Evolutionary conservation across 2,113 vertebrate genomes (phyloP).

Genomic region (Phalacrocorax aristotelis): DNA sequence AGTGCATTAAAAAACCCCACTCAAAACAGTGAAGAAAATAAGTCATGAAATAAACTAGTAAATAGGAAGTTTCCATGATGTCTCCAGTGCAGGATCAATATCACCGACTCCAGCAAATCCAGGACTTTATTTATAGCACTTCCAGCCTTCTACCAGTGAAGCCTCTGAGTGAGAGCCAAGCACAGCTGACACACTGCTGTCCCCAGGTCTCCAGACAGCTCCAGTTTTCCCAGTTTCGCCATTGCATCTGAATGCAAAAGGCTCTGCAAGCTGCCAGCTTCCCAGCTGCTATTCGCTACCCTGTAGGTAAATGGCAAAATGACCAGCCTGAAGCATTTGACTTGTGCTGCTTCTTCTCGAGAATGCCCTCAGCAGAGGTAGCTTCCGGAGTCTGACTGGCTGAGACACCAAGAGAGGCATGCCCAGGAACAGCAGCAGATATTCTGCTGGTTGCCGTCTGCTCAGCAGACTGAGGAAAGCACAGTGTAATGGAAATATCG

Average conservation of each 20-base stretch:
- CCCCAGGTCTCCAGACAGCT: not conserved
- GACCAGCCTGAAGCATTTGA: not conserved
- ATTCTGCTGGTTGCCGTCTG: not conserved
- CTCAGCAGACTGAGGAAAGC: not conserved
- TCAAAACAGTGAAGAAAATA: not conserved
- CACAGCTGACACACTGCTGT: not conserved
- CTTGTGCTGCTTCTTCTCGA: rapidly evolving
- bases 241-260: not conserved
- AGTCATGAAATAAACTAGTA: not conserved
- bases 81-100: conserved; percentile 33
- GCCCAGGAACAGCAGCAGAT: not conserved
- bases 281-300: not conserved
- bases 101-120: not conserved
- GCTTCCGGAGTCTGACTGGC: not conserved
- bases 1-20: conserved; percentile 13
- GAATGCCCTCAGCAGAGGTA: not conserved
- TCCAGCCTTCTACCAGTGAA: not conserved
- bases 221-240: not conserved
- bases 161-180: not conserved
- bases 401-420: not conserved
- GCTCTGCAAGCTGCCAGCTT: not conserved
- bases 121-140: conserved; percentile 25
- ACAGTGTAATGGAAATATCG: not conserved
- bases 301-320: not conserved
- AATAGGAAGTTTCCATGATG: conserved; percentile 22